Conservation (phyloP, 2,113 vertebrate species). For the Dendrocopos noguchii region DNA sequence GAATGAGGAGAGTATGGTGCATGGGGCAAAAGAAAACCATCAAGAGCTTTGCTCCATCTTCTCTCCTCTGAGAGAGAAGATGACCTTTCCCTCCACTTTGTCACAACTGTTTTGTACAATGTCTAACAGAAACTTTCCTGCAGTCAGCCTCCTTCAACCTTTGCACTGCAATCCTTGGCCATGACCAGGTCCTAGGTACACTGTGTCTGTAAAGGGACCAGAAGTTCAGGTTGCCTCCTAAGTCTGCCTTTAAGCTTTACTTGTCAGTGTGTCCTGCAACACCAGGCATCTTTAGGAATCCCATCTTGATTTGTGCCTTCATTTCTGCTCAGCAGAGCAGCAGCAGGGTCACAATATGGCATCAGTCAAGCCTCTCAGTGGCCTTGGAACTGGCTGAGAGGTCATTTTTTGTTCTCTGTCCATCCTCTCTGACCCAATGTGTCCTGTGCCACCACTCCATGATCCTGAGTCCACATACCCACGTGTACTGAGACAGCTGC, state of each 20-base stretch:
- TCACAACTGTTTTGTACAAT: not conserved
- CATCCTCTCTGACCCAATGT: fast-evolving
- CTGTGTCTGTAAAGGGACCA: too few species aligned
- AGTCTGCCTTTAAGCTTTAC: not conserved
- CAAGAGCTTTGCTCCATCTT: not conserved
- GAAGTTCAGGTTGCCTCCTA: not conserved
- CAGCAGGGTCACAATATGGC: not conserved
- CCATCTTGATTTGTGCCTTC: not conserved
- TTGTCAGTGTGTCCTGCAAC: not conserved
- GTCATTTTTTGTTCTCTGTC: not conserved
- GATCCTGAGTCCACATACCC: too few species aligned
- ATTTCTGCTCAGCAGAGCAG: not conserved
- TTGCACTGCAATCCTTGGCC: not conserved
- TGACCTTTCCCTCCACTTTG: not conserved
- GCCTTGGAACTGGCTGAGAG: not conserved
- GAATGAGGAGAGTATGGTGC: not conserved
- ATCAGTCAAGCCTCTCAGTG: not conserved
- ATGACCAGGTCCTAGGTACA: not conserved
- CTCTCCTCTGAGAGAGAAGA: not conserved
- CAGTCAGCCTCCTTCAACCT: not conserved
- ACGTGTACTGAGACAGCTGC: not conserved
- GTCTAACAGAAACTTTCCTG: not conserved
- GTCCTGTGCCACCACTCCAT: not conserved
- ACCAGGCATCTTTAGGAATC: not conserved
- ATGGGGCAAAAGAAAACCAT: not conserved